These are phyloP conservation scores for Zaprionus ornatus DNA, from an alignment of 1,140 invertebrate genomes.

Conservation along the genomic window DNA sequence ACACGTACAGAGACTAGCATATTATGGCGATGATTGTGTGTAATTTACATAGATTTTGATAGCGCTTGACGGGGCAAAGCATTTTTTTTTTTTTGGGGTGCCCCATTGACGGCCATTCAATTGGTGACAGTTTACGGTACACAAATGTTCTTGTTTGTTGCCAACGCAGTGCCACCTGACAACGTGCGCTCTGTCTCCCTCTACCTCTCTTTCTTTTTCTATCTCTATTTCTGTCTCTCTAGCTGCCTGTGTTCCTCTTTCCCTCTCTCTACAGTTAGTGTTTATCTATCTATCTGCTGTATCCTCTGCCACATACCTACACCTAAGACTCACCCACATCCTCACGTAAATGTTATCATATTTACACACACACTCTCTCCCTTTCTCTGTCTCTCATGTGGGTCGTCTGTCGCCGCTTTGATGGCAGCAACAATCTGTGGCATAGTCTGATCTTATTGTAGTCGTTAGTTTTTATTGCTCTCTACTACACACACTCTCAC, in stretches of 20 bases:
- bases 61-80: slow-evolving; percentile 40
- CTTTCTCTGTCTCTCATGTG: slow-evolving; percentile 22
- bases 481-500: slow-evolving; percentile 34
- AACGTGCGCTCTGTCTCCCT: slow-evolving; percentile 19
- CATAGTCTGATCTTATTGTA: slow-evolving; percentile 48
- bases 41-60: slow-evolving; percentile 81
- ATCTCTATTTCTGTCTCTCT: not conserved
- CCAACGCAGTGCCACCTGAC: slow-evolving; percentile 45
- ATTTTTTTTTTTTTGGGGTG: slow-evolving; percentile 34
- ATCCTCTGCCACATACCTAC: slow-evolving; percentile 16
- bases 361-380: slow-evolving; percentile 13
- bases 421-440: slow-evolving; percentile 50
- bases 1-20: slow-evolving; percentile 37
- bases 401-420: slow-evolving; percentile 24
- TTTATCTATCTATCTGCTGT: slow-evolving; percentile 1
- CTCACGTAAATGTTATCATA: slow-evolving; percentile 31
- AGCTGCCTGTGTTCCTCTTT: not conserved
- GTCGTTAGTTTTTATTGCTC: slow-evolving; percentile 77
- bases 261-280: not conserved
- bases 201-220: slow-evolving; percentile 13
- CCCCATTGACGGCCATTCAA: slow-evolving; percentile 67
- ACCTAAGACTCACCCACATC: not conserved
- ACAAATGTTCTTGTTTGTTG: slow-evolving; percentile 19
- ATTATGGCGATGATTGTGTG: slow-evolving; percentile 67
- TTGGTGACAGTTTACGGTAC: slow-evolving; percentile 52